Percentiles rank a stretch among this genome's conserved stretches.
phyloP scores from a whole-genome alignment of 2,797 vertebrate genomes.

The Poeciliopsis infans region DNA sequence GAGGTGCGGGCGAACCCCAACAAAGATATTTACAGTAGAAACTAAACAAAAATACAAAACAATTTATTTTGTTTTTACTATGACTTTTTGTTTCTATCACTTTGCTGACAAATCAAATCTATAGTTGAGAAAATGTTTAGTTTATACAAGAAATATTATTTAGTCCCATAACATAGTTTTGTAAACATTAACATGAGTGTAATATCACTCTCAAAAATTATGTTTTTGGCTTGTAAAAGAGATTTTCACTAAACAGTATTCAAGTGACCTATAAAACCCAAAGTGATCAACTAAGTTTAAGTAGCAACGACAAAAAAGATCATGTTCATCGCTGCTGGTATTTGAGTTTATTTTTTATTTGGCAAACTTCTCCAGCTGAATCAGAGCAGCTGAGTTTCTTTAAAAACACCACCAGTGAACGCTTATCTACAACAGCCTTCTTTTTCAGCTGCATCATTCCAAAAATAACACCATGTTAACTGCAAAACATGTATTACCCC shows the following conservation, averaged over 20 bases:
- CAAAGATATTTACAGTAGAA: too few relatives aligned
- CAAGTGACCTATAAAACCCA: neutral
- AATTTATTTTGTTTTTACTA: too few relatives aligned
- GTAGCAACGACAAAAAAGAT: neutral
- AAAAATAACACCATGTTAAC: conserved; percentile 29
- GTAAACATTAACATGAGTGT: neutral
- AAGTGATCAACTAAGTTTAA: neutral
- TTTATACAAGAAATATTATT: neutral
- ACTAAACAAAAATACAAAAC: too few relatives aligned
- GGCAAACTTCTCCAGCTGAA: neutral
- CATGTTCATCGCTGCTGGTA: neutral
- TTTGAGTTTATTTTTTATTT: conserved; percentile 15
- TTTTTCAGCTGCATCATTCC: conserved; percentile 16
- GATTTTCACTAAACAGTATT: neutral
- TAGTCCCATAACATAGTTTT: neutral
- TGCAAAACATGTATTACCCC: conserved; percentile 9
- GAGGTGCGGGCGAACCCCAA: too few relatives aligned
- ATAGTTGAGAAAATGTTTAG: neutral
- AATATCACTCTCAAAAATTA: neutral
- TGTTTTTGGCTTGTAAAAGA: neutral
- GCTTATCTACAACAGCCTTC: conserved; percentile 1
- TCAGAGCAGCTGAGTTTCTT: conserved; percentile 1
- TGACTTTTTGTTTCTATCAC: conserved; percentile 18
- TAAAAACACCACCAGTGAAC: neutral
- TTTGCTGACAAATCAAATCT: neutral